Conservation (phyloP, 1,140 invertebrate species). For the Drosophila kepulauana region DNA sequence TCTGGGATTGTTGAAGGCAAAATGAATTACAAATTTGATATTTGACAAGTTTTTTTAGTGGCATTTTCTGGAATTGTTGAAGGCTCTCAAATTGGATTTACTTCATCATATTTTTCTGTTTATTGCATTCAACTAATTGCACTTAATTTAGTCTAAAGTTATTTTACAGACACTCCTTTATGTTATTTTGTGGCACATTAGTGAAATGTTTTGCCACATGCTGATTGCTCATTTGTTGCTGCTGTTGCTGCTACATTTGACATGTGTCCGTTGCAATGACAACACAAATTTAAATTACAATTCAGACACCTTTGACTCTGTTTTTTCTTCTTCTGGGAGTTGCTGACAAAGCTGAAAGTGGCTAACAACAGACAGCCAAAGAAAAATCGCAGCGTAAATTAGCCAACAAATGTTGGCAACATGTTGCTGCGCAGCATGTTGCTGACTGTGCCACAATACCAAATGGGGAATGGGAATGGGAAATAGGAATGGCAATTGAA, state of each 20-base stretch:
- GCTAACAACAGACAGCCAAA: constrained; percentile 12
- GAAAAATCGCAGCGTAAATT: constrained; percentile 43
- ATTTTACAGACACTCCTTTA: constrained; percentile 4
- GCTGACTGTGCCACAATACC: constrained; percentile 22
- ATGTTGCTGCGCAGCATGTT: constrained; percentile 59
- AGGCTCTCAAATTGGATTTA: too few relatives aligned
- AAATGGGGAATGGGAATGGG: constrained; percentile 41
- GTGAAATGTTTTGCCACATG: constrained; percentile 33
- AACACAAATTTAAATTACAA: constrained; percentile 50
- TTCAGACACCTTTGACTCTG: constrained; percentile 44
- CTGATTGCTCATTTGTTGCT: constrained; percentile 22
- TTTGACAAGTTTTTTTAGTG: too few relatives aligned
- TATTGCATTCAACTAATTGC: background rate
- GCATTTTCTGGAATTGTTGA: too few relatives aligned
- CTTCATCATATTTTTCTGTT: too few relatives aligned
- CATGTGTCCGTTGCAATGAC: constrained; percentile 42
- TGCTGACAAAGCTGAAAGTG: constrained; percentile 27
- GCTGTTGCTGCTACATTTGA: constrained; percentile 27
- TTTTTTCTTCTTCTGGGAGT: background rate
- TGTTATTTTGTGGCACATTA: background rate
- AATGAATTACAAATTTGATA: too few relatives aligned
- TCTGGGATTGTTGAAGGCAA: too few relatives aligned
- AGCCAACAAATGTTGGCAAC: constrained; percentile 53
- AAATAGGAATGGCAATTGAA: constrained; percentile 47
- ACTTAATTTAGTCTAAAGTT: background rate